Conservation (phyloP, 2,888 invertebrate species). For the Glaucopsyche alexis region DNA sequence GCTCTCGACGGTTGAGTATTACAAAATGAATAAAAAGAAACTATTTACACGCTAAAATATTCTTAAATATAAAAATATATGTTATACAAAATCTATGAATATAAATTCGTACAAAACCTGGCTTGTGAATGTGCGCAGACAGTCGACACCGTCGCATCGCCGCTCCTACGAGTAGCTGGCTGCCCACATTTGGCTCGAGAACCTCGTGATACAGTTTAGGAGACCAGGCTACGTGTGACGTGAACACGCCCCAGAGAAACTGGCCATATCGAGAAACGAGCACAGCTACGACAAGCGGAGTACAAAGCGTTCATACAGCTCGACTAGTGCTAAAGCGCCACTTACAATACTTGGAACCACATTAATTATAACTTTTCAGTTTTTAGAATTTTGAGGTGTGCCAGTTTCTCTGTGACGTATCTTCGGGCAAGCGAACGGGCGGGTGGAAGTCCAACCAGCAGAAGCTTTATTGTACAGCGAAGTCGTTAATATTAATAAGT, state of each 20-base stretch:
- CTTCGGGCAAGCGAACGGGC: background rate
- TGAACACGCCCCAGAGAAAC: background rate
- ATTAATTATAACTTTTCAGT: background rate
- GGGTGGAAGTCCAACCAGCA: background rate
- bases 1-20: slow-evolving; percentile 26
- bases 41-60: slow-evolving; percentile 41
- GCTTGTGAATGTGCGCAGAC: background rate
- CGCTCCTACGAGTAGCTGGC: background rate
- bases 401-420: background rate
- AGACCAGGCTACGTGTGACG: background rate
- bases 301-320: slow-evolving; percentile 4
- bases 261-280: background rate
- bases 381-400: background rate
- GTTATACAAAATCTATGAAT: slow-evolving; percentile 41
- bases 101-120: slow-evolving; percentile 30
- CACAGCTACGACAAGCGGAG: background rate
- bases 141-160: background rate
- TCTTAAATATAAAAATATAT: slow-evolving; percentile 37
- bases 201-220: background rate
- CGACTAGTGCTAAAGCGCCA: background rate
- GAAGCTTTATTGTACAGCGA: slow-evolving; percentile 22
- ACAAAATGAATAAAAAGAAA: slow-evolving; percentile 29
- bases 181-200: background rate
- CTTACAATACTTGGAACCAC: background rate
- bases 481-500: slow-evolving; percentile 1